These are phyloP conservation scores for Lochmaea crataegi DNA, from an alignment of 2,888 invertebrate species.

Conservation along the genomic window DNA sequence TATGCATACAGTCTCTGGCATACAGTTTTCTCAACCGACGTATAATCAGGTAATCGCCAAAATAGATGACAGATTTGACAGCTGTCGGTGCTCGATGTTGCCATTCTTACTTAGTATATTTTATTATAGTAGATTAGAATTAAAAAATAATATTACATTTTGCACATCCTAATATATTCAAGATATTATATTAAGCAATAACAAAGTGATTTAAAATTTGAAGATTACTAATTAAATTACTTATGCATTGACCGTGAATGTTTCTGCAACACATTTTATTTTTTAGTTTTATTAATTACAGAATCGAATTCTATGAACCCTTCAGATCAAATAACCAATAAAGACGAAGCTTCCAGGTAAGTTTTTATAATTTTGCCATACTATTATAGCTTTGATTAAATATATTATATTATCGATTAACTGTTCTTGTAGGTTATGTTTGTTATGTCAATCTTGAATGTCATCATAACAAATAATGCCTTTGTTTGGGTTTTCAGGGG, in stretches of 20 bases:
- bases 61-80: background rate
- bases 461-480: constrained; percentile 53
- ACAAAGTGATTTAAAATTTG: constrained; percentile 3
- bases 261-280: constrained; percentile 44
- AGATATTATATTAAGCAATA: constrained; percentile 25
- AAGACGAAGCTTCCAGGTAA: constrained; percentile 69
- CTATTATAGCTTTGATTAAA: constrained; percentile 10
- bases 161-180: background rate
- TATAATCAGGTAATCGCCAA: too few species aligned
- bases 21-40: too few species aligned
- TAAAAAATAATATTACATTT: background rate
- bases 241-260: constrained; percentile 38
- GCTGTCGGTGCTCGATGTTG: background rate
- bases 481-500: constrained; percentile 30
- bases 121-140: background rate
- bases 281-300: constrained; percentile 49
- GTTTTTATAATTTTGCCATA: constrained; percentile 9
- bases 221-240: constrained; percentile 28
- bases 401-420: constrained; percentile 26
- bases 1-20: too few species aligned
- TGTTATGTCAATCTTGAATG: constrained; percentile 61
- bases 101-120: background rate
- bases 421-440: constrained; percentile 58
- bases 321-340: constrained; percentile 62
- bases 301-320: constrained; percentile 66